Evolutionary conservation across 2,888 invertebrate species (phyloP).

Genomic region (Synergus gifuensis): DNA sequence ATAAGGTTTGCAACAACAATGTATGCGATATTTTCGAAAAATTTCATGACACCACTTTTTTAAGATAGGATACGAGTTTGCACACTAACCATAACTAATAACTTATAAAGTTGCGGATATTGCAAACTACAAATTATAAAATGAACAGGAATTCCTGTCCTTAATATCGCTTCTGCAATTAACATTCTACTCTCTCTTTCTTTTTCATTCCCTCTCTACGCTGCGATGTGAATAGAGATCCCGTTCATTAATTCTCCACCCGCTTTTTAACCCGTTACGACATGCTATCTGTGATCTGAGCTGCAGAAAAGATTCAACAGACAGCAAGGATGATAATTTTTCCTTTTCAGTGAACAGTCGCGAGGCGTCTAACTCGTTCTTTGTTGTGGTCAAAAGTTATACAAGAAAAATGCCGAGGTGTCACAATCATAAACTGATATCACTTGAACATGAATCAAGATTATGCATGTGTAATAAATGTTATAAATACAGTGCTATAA

Average conservation of each 20-base stretch:
- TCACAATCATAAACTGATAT: slow-evolving; percentile 5
- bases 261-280: slow-evolving; percentile 8
- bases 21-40: too few relatives aligned
- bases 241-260: slow-evolving; percentile 33
- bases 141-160: slow-evolving; percentile 26
- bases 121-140: slow-evolving; percentile 26
- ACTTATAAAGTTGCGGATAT: not conserved
- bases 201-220: slow-evolving; percentile 3
- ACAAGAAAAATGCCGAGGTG: not conserved
- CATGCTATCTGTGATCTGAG: not conserved
- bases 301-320: not conserved
- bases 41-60: too few relatives aligned
- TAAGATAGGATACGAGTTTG: too few relatives aligned
- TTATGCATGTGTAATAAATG: not conserved
- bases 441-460: not conserved
- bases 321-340: slow-evolving; percentile 42
- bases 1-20: too few relatives aligned
- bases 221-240: not conserved
- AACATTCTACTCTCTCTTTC: slow-evolving; percentile 25
- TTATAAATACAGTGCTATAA: slow-evolving; percentile 28
- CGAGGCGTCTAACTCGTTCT: slow-evolving; percentile 47
- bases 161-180: slow-evolving; percentile 23
- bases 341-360: slow-evolving; percentile 48
- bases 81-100: not conserved
- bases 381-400: slow-evolving; percentile 38